Evolutionary conservation across 2,113 vertebrate genomes (phyloP), one percentile per base, ranked within the genome.

Genomic region (Dissostichus mawsoni): DNA sequence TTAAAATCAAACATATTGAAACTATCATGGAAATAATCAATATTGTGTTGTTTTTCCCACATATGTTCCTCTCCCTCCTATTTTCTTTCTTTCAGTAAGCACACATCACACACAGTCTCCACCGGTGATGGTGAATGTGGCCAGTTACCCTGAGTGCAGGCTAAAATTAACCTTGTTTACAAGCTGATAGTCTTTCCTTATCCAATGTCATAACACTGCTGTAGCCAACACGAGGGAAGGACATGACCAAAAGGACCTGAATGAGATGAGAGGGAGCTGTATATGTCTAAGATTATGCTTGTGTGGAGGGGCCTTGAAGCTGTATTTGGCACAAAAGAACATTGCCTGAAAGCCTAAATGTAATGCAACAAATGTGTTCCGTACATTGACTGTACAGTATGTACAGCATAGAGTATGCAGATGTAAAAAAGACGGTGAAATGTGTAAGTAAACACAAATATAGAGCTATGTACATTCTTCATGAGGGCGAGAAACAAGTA

Each of bases 101-200:
- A 69, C 17, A 71, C 11, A 76, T 73, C 69, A 69, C 74, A 65
- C 80, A 70, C 74, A 85, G 85, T 81, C 53, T 76, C 61, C 25
- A 8, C 2, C 5, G 23, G 58, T 58, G 71, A 82, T 61, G 48
- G 64, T 64, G 66, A 83, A 74, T 78, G 69, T 78, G 81, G 78
- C 81, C 75, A 70, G 85, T 86, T 87, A 83, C 79, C 53, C 65
- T 44, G 53, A 82, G 83, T 67, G 45, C 64, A 23, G 14, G 77
- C 87, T 92, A 87, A 91, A 92, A 89, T 90, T 91, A 91, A 87
- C 81, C 77, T 74, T 85, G 89, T 90, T 93, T 92, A 92, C 87
- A 83, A 70, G 80, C 78, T 45, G 89, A 88, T 88, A 87, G 80
- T 79, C 77, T 81, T 87, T 83, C 88, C 78, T 78, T 83, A 90